Evolutionary conservation across 2,113 vertebrate species (phyloP).

Genomic region (Cyanocitta stelleri): DNA sequence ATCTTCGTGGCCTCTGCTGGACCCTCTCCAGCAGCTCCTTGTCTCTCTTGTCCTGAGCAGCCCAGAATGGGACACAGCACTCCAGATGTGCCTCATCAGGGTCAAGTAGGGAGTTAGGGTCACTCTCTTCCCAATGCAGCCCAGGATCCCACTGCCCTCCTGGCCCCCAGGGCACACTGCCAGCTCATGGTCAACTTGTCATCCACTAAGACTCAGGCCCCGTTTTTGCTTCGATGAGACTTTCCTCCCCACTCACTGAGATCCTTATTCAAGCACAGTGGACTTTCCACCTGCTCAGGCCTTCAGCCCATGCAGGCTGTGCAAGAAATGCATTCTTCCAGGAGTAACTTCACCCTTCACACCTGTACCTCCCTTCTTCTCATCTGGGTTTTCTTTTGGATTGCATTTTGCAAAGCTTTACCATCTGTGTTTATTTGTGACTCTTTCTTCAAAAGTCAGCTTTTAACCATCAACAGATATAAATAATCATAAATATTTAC

Average conservation of each 20-base stretch:
- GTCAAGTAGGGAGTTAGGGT: background rate
- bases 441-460: background rate
- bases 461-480: background rate
- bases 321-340: background rate
- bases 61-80: background rate
- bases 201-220: background rate
- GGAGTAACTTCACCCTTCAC: background rate
- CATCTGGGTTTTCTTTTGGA: background rate
- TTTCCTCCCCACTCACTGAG: background rate
- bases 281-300: background rate
- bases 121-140: background rate
- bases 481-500: background rate
- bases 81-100: background rate
- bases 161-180: background rate
- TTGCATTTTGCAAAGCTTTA: background rate
- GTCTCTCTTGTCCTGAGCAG: background rate
- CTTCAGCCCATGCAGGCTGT: background rate
- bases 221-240: background rate
- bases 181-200: background rate
- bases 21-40: background rate
- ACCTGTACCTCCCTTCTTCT: background rate
- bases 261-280: fast-evolving
- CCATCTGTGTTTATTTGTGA: background rate
- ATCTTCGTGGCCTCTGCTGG: background rate
- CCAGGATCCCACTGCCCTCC: background rate